Evolutionary conservation across 2,113 vertebrate species (phyloP).

Genomic region (Chloropsis hardwickii): DNA sequence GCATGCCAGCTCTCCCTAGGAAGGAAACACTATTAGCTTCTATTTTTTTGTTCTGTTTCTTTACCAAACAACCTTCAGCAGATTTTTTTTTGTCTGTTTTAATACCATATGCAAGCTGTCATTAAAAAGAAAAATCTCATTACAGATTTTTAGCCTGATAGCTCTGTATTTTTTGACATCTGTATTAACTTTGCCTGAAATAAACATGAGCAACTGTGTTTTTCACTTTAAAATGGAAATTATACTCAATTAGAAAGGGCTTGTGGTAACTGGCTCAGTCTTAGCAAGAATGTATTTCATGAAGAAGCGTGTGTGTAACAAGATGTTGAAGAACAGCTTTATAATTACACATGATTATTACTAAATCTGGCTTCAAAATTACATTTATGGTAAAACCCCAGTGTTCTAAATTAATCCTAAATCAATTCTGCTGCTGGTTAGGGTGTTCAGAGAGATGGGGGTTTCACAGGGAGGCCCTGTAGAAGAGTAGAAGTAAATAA

Average conservation of each 20-base stretch:
- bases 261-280: not conserved
- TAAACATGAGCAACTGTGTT: not conserved
- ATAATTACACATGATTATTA: accelerated
- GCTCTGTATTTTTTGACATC: not conserved
- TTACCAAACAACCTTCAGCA: not conserved
- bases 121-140: not conserved
- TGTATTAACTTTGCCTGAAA: not conserved
- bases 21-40: not conserved
- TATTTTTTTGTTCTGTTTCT: not conserved
- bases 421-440: not conserved
- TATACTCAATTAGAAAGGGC: not conserved
- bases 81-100: not conserved
- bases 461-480: not conserved
- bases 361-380: not conserved
- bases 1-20: not conserved
- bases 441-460: not conserved
- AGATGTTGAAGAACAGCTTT: not conserved
- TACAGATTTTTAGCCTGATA: not conserved
- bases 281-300: not conserved
- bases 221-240: not conserved
- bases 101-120: not conserved
- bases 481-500: not conserved
- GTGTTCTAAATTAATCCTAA: not conserved
- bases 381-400: not conserved
- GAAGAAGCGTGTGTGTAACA: not conserved